Evolutionary conservation across 2,113 vertebrate genomes (phyloP), one percentile per base, ranked within the genome.

Genomic region (Dissostichus mawsoni): DNA sequence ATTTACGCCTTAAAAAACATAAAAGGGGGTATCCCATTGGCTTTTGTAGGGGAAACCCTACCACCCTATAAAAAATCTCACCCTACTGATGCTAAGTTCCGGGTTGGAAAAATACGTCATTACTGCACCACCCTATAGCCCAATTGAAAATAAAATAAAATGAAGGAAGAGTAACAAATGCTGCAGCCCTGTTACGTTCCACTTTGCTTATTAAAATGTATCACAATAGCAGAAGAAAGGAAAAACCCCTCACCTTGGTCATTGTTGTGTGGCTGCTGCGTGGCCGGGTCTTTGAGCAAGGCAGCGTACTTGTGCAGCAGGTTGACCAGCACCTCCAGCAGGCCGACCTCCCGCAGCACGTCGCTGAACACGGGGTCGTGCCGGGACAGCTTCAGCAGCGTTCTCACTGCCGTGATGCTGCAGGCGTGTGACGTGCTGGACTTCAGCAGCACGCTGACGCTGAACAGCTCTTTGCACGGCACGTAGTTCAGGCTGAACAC

Each of bases 231-330:
- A 33, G 11, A 1, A 14, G 5, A 6, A 25, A 64, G 52, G n/a
- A n/a, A 0, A 0, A 29, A 29, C 29, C 29, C 50, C n/a, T 81
- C 95, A 98, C 97, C 97, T 95, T 97, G 97, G 74, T 98, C 97
- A 51, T 95, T 95, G 36, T 94, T 85, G 41, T 91, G 89, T 0
- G 87, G 73, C 0, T 85, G 90, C 41, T 92, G 90, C 0, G 87
- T 74, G 18, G 96, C 90, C 13, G 98, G 98, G 82, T 99, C 98
- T 92, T 99, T 99, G 89, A 99, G 92, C 89, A 99, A 94, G 61
- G 98, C 98, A 51, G 98, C 97, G n/a, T 99, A 99, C 90, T 99
- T 99, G 93, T 99, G 98, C 86, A 99, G 93, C 89, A 99, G 96
- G 90, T 97, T 99, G 69, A 99, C 98, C 94, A 99, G 96, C 82